Base-by-base conservation (phyloP, 2,888 invertebrate species). In the Caenorhabditis doughertyi region DNA sequence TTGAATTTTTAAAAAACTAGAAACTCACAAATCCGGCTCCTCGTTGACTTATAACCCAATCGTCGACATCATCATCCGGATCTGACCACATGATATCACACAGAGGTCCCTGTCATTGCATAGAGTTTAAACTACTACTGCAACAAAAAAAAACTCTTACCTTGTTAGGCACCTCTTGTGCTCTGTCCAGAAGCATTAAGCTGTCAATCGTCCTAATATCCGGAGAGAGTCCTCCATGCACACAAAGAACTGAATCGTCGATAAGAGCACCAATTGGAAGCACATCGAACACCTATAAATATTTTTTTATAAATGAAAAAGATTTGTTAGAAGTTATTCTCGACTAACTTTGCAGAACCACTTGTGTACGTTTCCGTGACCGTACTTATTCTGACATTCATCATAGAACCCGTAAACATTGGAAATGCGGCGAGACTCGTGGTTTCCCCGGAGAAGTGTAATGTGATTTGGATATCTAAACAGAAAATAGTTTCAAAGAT, bases 41-140 rank as follows among this genome's bases (percentile, higher is more conserved):
- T 65, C 92, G 83, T 23, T 90, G 90, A 85, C 90, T 92, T 64
- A 91, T 79, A 16, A 85, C 81, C 90, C 91, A 92, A 89, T 95
- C 95, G 83, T 97, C 96, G 73, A 97, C 95, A 92, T 98, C 97
- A 92, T 98, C 98, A 92, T 98, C 98, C 39, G 99, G 99, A 93
- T 99, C 99, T 4, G 98, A 98, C 99, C 99, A 99, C 67, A 99
- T 95, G 87, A 99, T 94, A 92, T 98, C 99, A 94, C 98, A 98
- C 92, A 98, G 97, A 62, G 97, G 96, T 83, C 98, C 99, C 94
- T 97, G 97, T n/a, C n/a, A n/a, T n/a, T n/a, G n/a, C n/a, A n/a
- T n/a, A n/a, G n/a, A n/a, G n/a, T n/a, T n/a, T n/a, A n/a, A n/a
- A n/a, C n/a, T n/a, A n/a, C n/a, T n/a, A n/a, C n/a, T n/a, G n/a